These are phyloP conservation scores for Xenopus laevis DNA, from an alignment of 2,113 vertebrate genomes.

Conservation along the genomic window DNA sequence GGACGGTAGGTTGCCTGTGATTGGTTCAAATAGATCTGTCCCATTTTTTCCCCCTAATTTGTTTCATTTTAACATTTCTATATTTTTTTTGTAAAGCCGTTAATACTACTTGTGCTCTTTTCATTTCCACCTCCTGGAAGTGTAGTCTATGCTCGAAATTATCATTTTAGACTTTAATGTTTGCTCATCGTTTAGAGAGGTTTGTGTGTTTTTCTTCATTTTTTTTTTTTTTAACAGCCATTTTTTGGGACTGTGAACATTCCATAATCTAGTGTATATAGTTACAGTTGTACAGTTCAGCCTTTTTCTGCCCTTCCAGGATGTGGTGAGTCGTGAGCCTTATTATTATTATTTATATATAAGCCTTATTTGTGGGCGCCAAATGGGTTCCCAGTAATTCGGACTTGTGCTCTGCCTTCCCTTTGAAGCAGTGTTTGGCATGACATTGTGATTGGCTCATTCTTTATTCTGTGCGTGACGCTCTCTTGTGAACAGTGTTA, in stretches of 20 bases:
- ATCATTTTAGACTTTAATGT: constrained; percentile 50
- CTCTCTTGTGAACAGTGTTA: constrained; percentile 61
- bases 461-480: constrained; percentile 46
- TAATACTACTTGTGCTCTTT: constrained; percentile 32
- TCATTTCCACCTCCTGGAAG: constrained; percentile 39
- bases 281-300: constrained; percentile 48
- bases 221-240: constrained; percentile 60
- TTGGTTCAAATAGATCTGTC: no score
- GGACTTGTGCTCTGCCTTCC: constrained; percentile 53
- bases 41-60: not conserved
- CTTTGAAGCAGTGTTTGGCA: constrained; percentile 47
- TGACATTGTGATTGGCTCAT: constrained; percentile 43
- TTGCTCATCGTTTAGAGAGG: no score
- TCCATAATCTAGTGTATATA: constrained; percentile 71
- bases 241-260: constrained; percentile 66
- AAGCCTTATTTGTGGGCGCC: constrained; percentile 5
- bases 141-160: constrained; percentile 57
- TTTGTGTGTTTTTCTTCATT: not conserved
- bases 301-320: no score
- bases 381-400: constrained; percentile 19
- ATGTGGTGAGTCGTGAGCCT: constrained; percentile 59
- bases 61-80: constrained; percentile 52
- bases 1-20: no score
- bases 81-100: not conserved
- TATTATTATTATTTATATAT: constrained; percentile 14